phyloP scores from a whole-genome alignment of 2,888 invertebrate species.

The Homarus gammarus region DNA sequence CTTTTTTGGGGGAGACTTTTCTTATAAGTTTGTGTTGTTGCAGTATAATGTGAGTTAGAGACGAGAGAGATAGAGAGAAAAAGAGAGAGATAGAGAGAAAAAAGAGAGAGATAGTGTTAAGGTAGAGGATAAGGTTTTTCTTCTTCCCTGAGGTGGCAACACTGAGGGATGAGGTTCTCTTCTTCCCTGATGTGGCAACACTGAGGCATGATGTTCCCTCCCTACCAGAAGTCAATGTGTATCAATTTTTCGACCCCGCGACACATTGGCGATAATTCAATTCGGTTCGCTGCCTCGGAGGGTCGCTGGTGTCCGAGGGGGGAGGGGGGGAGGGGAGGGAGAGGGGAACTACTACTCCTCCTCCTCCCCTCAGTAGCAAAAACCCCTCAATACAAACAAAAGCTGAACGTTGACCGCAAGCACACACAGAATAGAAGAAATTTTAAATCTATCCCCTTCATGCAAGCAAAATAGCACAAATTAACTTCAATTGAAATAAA shows the following conservation, averaged over 20 bases:
- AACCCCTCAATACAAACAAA: not conserved
- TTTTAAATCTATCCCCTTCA: no score
- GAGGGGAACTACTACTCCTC: not conserved
- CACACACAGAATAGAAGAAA: no score
- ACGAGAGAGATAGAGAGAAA: no score
- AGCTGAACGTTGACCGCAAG: not conserved
- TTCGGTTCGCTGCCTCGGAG: slow-evolving; percentile 53
- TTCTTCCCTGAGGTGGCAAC: no score
- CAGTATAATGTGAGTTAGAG: no score
- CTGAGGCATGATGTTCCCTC: slow-evolving; percentile 39
- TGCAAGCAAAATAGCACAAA: no score
- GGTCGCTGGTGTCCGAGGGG: slow-evolving; percentile 18
- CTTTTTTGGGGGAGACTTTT: no score
- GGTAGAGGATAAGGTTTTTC: not conserved
- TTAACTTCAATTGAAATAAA: no score
- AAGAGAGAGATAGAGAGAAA: not conserved
- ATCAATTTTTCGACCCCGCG: slow-evolving; percentile 68
- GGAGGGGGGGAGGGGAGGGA: not conserved
- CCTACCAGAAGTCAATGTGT: slow-evolving; percentile 63
- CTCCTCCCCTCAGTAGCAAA: not conserved
- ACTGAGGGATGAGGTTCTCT: no score
- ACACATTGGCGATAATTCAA: slow-evolving; percentile 69
- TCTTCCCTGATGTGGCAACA: no score
- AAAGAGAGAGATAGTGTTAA: no score
- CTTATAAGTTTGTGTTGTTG: no score